Percentiles rank a stretch among this genome's conserved stretches.
These are phyloP conservation scores for Scaptodrosophila latifasciaeformis DNA, from an alignment of 2,888 invertebrate genomes.

Conservation along the genomic window DNA sequence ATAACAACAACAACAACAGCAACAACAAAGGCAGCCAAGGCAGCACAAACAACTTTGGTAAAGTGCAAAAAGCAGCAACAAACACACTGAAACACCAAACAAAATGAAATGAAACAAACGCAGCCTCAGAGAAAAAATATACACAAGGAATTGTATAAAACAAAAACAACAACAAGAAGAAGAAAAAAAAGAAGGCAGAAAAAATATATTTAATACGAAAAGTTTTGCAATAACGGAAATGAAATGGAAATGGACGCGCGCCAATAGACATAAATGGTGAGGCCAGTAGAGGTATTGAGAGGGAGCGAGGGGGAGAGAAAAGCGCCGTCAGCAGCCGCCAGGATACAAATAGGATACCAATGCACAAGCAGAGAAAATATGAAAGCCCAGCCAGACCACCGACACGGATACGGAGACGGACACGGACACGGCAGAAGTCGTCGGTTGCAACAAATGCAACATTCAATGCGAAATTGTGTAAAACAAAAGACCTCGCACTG, in stretches of 20 bases:
- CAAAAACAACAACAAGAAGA: constrained; percentile 40
- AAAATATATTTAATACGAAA: constrained; percentile 68
- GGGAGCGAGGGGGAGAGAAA: constrained; percentile 33
- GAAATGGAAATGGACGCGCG: constrained; percentile 68
- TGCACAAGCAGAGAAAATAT: constrained; percentile 25
- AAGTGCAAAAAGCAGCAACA: constrained; percentile 54
- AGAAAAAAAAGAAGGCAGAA: constrained; percentile 24
- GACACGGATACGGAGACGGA: background rate
- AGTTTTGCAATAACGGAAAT: constrained; percentile 68
- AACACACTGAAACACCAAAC: too few relatives aligned
- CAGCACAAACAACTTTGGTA: constrained; percentile 51
- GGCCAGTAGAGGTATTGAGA: constrained; percentile 4
- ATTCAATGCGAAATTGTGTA: constrained; percentile 53
- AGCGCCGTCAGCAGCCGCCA: constrained; percentile 30
- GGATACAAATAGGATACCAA: constrained; percentile 62
- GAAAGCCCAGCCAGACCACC: too few relatives aligned
- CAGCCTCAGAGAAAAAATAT: background rate
- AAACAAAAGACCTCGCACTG: constrained; percentile 51
- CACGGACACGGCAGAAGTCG: constrained; percentile 17
- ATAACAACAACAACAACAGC: constrained; percentile 51
- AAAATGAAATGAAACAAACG: constrained; percentile 1
- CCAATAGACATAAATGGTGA: constrained; percentile 60
- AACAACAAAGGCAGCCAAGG: constrained; percentile 14
- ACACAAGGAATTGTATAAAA: constrained; percentile 1
- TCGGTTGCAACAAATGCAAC: constrained; percentile 30